These are phyloP conservation scores for Ciconia boyciana DNA, from an alignment of 2,113 vertebrate species.

Conservation along the genomic window DNA sequence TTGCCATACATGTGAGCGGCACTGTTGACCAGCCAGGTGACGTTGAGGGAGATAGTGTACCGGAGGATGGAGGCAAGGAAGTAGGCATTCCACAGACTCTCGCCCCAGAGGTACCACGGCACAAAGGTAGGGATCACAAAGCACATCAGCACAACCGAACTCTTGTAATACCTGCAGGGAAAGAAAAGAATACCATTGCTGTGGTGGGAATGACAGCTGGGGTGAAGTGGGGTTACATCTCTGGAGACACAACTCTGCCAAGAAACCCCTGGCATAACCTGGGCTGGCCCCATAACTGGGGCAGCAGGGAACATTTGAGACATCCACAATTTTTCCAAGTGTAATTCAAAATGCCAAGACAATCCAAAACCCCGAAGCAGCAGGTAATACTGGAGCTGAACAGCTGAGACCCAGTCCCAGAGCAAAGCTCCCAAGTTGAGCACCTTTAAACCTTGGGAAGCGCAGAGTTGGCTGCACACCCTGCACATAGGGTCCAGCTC, in stretches of 20 bases:
- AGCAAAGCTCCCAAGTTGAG: background rate
- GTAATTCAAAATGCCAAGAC: background rate
- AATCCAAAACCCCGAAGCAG: background rate
- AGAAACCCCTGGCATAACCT: background rate
- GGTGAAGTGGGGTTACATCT: background rate
- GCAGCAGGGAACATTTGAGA: background rate
- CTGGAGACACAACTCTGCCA: background rate
- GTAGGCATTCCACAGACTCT: slow-evolving; percentile 82
- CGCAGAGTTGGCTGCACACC: background rate
- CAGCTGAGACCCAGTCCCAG: background rate
- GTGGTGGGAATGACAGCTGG: background rate
- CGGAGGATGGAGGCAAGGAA: slow-evolving; percentile 80
- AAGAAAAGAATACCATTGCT: background rate
- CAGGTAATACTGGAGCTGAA: background rate
- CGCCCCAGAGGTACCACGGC: slow-evolving; percentile 80
- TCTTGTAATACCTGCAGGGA: slow-evolving; percentile 66
- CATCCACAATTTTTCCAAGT: background rate
- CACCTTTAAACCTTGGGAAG: background rate
- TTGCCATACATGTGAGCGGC: slow-evolving; percentile 82
- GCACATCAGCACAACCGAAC: slow-evolving; percentile 74
- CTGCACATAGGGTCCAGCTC: background rate
- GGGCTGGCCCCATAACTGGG: background rate
- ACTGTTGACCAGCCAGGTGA: slow-evolving; percentile 82
- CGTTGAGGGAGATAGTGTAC: slow-evolving; percentile 77
- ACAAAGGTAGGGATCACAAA: slow-evolving; percentile 74